phyloP scores from a whole-genome alignment of 2,113 vertebrate species.

The Brachirus orientalis region DNA sequence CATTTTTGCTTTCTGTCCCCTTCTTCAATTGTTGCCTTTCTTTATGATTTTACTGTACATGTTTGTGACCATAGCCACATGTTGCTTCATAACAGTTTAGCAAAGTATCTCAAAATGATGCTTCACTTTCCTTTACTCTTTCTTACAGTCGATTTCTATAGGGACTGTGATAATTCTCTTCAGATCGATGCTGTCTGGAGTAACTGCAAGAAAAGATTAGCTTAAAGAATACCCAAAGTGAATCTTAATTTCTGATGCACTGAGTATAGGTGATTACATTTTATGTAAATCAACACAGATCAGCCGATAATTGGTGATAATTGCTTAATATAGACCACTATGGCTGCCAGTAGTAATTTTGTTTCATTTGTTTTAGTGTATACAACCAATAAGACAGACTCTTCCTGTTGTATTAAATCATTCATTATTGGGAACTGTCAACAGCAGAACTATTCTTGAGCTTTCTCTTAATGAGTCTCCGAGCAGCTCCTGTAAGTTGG shows the following conservation, averaged over 20 bases:
- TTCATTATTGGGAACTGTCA: slow-evolving; percentile 1
- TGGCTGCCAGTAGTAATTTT: slow-evolving; percentile 1
- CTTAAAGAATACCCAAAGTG: slow-evolving; percentile 4
- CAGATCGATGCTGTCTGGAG: slow-evolving; percentile 18
- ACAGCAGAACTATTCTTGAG: slow-evolving; percentile 24
- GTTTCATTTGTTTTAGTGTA: not conserved
- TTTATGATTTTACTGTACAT: slow-evolving; percentile 23
- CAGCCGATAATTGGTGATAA: slow-evolving; percentile 34
- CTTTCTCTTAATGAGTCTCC: slow-evolving; percentile 25
- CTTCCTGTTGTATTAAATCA: slow-evolving; percentile 4
- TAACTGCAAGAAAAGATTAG: slow-evolving; percentile 11
- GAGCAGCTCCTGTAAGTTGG: slow-evolving; percentile 17
- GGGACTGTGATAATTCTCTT: slow-evolving; percentile 28
- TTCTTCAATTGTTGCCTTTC: not conserved
- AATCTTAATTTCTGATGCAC: slow-evolving; percentile 23
- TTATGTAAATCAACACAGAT: slow-evolving; percentile 27
- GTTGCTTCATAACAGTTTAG: not conserved
- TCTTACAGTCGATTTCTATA: slow-evolving; percentile 17
- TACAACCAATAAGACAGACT: slow-evolving; percentile 1
- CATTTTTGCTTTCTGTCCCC: slow-evolving; percentile 8
- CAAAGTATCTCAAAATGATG: slow-evolving; percentile 4
- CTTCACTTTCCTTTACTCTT: slow-evolving; percentile 4
- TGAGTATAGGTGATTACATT: slow-evolving; percentile 25
- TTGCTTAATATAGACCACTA: not conserved
- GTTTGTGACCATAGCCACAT: slow-evolving; percentile 8